Conservation (phyloP, 1,140 invertebrate genomes). For the Calephelis virginiensis region DNA sequence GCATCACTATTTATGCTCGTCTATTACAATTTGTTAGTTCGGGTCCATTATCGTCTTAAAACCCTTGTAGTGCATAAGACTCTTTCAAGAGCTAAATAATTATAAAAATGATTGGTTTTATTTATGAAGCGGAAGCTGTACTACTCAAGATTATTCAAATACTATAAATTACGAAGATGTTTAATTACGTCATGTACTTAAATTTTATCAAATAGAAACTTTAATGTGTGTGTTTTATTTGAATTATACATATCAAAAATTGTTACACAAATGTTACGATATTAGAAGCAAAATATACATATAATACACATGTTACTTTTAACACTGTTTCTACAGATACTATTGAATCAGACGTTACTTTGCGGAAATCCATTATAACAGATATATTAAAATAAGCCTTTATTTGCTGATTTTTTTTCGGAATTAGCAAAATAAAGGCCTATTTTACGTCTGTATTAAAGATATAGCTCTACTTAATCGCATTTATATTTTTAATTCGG, state of each 20-base stretch:
- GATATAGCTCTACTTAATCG: too few species aligned
- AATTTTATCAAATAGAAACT: not conserved
- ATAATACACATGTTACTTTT: too few species aligned
- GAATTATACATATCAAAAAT: not conserved
- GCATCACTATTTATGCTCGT: slow-evolving; percentile 52
- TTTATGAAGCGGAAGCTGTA: not conserved
- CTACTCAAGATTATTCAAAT: not conserved
- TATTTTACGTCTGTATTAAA: too few species aligned
- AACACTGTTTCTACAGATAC: too few species aligned
- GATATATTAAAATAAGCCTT: too few species aligned
- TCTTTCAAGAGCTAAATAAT: not conserved
- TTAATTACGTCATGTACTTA: not conserved
- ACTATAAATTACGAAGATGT: not conserved
- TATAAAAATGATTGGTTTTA: not conserved
- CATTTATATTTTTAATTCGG: too few species aligned
- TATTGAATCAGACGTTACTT: too few species aligned
- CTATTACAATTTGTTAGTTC: slow-evolving; percentile 17
- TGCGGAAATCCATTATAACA: too few species aligned
- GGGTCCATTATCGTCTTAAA: slow-evolving; percentile 12
- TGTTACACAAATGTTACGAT: not conserved
- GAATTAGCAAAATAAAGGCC: too few species aligned
- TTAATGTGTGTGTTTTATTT: not conserved
- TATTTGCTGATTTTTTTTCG: too few species aligned
- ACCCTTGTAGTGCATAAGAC: not conserved
- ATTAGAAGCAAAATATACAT: too few species aligned